phyloP scores from a whole-genome alignment of 2,888 invertebrate genomes.

The Anarsia innoxiella region DNA sequence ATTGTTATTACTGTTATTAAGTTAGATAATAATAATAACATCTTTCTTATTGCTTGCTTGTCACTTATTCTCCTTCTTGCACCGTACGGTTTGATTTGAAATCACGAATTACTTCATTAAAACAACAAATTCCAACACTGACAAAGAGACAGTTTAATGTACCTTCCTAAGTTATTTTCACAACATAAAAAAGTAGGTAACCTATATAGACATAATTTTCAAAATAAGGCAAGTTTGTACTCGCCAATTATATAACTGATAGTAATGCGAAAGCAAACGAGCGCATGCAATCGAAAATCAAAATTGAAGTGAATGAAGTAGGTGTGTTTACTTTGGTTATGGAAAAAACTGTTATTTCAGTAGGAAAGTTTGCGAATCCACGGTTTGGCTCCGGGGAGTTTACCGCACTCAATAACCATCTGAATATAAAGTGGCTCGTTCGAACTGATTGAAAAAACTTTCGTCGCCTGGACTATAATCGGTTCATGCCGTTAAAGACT shows the following conservation, averaged over 20 bases:
- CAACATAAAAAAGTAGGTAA: too few relatives aligned
- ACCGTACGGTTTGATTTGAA: too few relatives aligned
- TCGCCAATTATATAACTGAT: not conserved
- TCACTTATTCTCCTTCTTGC: too few relatives aligned
- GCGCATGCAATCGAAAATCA: not conserved
- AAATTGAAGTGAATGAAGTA: not conserved
- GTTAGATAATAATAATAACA: too few relatives aligned
- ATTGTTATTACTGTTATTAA: too few relatives aligned
- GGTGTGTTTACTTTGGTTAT: not conserved
- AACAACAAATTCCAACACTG: too few relatives aligned
- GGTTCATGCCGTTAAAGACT: not conserved
- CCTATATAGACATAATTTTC: not conserved
- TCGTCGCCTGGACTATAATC: constrained; percentile 10
- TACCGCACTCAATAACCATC: constrained; percentile 45
- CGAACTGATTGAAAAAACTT: constrained; percentile 51
- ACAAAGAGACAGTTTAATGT: too few relatives aligned
- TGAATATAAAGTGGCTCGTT: constrained; percentile 53
- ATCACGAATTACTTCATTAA: too few relatives aligned
- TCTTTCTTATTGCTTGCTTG: too few relatives aligned
- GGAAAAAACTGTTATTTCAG: not conserved
- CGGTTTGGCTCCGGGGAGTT: not conserved
- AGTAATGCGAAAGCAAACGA: not conserved
- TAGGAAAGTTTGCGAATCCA: not conserved
- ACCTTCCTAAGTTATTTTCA: too few relatives aligned
- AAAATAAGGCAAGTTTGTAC: too few relatives aligned